Conservation (phyloP, 2,113 vertebrate genomes). For the Ptilorrhoa leucosticta region DNA sequence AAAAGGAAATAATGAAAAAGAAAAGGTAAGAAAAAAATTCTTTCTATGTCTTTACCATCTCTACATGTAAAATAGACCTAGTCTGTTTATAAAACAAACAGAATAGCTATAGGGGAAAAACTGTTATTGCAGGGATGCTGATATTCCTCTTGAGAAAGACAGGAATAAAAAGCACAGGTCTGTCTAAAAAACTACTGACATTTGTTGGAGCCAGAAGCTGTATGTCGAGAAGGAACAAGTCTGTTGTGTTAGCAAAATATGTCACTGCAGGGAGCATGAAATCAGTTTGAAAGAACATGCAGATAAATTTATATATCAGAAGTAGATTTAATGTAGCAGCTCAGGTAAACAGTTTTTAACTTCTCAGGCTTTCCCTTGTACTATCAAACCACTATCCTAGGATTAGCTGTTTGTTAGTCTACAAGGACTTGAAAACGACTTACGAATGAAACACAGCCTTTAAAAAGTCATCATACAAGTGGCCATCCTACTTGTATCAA, state of each 20-base stretch:
- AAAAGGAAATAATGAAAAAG: too few relatives aligned
- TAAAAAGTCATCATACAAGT: not conserved
- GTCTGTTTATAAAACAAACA: slow-evolving; percentile 11
- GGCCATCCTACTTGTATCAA: not conserved
- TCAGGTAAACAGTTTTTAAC: not conserved
- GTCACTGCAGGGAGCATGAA: slow-evolving; percentile 42
- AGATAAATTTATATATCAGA: slow-evolving; percentile 21
- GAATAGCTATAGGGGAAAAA: not conserved
- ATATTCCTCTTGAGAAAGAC: slow-evolving; percentile 37
- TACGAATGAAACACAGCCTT: not conserved
- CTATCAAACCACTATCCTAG: not conserved
- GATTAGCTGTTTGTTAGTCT: not conserved
- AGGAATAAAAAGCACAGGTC: slow-evolving; percentile 43
- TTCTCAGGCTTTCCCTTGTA: not conserved
- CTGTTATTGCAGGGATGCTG: not conserved
- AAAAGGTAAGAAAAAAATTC: not conserved
- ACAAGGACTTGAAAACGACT: not conserved
- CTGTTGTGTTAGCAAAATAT: slow-evolving; percentile 59
- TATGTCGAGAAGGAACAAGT: slow-evolving; percentile 20
- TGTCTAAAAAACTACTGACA: slow-evolving; percentile 53
- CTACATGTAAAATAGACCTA: not conserved
- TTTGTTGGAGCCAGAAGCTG: slow-evolving; percentile 51
- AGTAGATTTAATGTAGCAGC: not conserved
- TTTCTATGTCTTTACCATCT: not conserved
- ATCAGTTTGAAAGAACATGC: slow-evolving; percentile 32